phyloP scores from a whole-genome alignment of 2,797 vertebrate species.

The Mormyrus proboscirostris region DNA sequence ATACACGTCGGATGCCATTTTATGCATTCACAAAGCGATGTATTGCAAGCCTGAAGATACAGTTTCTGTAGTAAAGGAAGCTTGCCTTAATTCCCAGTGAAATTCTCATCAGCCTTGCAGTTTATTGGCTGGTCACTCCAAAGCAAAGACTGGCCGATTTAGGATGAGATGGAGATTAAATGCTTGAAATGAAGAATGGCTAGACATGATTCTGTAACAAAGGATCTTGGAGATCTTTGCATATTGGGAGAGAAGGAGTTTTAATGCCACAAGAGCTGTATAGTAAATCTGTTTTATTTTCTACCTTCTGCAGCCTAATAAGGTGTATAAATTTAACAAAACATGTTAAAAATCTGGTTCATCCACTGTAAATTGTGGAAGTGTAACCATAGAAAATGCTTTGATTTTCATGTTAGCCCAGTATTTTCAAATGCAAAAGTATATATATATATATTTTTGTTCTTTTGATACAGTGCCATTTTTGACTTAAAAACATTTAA shows the following conservation, averaged over 20 bases:
- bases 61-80: not conserved
- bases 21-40: not conserved
- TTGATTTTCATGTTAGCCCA: not conserved
- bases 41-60: slow-evolving; percentile 18
- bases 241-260: not conserved
- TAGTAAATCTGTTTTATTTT: not conserved
- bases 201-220: slow-evolving; percentile 12
- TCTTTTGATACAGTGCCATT: not conserved
- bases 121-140: not conserved
- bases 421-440: not conserved
- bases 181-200: not conserved
- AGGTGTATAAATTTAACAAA: not conserved
- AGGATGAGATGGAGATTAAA: slow-evolving; percentile 5
- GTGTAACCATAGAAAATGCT: not conserved
- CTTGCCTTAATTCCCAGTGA: not conserved
- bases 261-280: not conserved
- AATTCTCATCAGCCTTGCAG: not conserved
- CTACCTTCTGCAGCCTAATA: not conserved
- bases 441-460: not conserved
- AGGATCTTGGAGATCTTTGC: not conserved
- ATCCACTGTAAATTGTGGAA: not conserved
- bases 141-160: not conserved
- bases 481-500: not conserved
- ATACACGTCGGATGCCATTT: not conserved
- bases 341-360: not conserved